Evolutionary conservation across 2,797 vertebrate genomes (phyloP).

Genomic region (Paedocypris micromegethes): DNA sequence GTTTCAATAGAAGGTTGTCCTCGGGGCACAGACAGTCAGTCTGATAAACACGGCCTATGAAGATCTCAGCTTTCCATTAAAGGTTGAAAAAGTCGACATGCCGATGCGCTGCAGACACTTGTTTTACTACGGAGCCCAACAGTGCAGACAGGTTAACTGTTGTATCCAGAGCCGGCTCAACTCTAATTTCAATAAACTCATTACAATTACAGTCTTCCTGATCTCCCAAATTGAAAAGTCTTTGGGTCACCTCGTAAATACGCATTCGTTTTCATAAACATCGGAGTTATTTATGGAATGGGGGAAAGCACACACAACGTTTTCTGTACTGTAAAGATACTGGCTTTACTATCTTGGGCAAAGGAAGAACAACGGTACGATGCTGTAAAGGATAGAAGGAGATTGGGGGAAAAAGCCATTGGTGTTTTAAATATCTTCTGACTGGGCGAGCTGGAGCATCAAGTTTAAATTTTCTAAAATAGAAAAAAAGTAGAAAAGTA

Average conservation of each 20-base stretch:
- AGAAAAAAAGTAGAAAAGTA: too few species aligned
- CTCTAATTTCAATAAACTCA: slow-evolving; percentile 71
- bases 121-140: slow-evolving; percentile 56
- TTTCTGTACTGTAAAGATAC: slow-evolving; percentile 60
- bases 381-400: slow-evolving; percentile 49
- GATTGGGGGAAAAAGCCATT: slow-evolving; percentile 4
- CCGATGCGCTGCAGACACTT: slow-evolving; percentile 49
- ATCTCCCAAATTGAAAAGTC: slow-evolving; percentile 59
- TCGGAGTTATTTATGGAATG: slow-evolving; percentile 84
- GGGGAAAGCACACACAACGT: slow-evolving; percentile 61
- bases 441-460: too few species aligned
- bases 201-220: slow-evolving; percentile 59
- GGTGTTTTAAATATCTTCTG: too few species aligned
- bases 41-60: slow-evolving; percentile 56
- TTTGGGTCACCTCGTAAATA: slow-evolving; percentile 62
- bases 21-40: slow-evolving; percentile 55
- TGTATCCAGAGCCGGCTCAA: slow-evolving; percentile 59
- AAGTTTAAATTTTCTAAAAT: too few species aligned
- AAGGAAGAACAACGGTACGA: slow-evolving; percentile 46
- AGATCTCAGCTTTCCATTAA: slow-evolving; percentile 47
- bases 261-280: slow-evolving; percentile 87
- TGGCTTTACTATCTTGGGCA: slow-evolving; percentile 68
- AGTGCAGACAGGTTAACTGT: slow-evolving; percentile 65
- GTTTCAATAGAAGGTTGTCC: slow-evolving; percentile 53
- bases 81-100: slow-evolving; percentile 49